Evolutionary conservation across 2,888 invertebrate species (phyloP).

Genomic region (Cetonia aurata): DNA sequence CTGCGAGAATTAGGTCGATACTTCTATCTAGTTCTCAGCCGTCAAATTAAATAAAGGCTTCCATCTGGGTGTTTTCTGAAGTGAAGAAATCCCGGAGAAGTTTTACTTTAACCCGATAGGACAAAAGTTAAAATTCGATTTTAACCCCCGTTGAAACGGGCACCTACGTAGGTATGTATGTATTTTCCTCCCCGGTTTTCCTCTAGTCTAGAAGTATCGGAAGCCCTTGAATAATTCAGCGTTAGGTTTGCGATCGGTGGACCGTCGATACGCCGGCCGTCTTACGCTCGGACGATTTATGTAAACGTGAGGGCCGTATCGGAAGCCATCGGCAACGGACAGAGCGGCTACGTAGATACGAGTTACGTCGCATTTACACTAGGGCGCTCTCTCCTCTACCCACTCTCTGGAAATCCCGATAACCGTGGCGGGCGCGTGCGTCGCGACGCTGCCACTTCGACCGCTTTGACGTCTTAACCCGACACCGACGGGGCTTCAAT

Average conservation of each 20-base stretch:
- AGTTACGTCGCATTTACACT: conserved; percentile 1
- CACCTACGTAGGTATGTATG: not conserved
- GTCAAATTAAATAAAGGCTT: too few relatives aligned
- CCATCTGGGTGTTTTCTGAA: too few relatives aligned
- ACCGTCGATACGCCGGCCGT: conserved; percentile 2
- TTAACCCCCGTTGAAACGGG: not conserved
- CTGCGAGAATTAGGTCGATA: too few relatives aligned
- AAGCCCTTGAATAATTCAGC: conserved; percentile 24
- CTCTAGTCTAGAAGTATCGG: not conserved
- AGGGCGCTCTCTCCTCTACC: not conserved
- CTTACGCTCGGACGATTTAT: conserved; percentile 28
- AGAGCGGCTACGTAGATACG: too few relatives aligned
- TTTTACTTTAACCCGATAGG: not conserved
- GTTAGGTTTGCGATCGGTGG: conserved; percentile 21
- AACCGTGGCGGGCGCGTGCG: conserved; percentile 21
- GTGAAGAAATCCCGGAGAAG: not conserved
- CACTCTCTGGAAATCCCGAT: conserved; percentile 26
- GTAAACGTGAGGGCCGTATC: conserved; percentile 28
- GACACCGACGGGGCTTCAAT: conserved; percentile 58
- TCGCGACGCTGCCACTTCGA: conserved; percentile 42
- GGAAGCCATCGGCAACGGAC: conserved; percentile 6
- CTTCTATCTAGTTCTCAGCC: too few relatives aligned
- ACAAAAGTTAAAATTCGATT: conserved; percentile 11
- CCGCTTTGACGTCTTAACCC: conserved; percentile 52
- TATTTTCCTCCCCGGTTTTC: conserved; percentile 10